Conservation (phyloP, 2,113 vertebrate genomes). For the Crotophaga sulcirostris region DNA sequence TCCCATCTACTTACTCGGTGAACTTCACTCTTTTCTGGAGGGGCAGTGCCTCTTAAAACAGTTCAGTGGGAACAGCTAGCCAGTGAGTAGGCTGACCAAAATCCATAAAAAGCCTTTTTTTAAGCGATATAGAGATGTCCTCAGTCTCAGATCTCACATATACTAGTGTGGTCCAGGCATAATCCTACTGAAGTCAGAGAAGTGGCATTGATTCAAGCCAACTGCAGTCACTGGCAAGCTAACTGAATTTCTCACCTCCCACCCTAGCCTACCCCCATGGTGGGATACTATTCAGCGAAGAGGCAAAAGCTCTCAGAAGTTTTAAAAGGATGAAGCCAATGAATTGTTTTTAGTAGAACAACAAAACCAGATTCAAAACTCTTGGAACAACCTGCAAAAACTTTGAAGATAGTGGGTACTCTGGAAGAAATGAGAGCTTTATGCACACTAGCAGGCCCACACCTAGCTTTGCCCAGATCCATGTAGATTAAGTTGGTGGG, state of each 20-base stretch:
- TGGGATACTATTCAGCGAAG: not conserved
- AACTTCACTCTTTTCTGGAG: not conserved
- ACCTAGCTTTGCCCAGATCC: not conserved
- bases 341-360: not conserved
- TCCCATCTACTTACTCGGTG: not conserved
- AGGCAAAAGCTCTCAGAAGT: not conserved
- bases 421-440: not conserved
- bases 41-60: not conserved
- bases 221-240: slow-evolving; percentile 5
- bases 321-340: not conserved
- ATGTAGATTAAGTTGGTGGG: not conserved
- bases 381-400: not conserved
- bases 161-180: not conserved
- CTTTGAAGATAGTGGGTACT: not conserved
- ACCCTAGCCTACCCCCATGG: not conserved
- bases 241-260: slow-evolving; percentile 44
- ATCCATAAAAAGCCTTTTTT: not conserved
- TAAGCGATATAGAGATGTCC: not conserved
- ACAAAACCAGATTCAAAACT: not conserved
- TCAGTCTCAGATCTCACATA: not conserved
- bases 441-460: not conserved
- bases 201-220: slow-evolving; percentile 19
- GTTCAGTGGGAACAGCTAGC: not conserved
- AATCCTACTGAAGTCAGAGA: slow-evolving; percentile 10
- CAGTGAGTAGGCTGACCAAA: not conserved